These are phyloP conservation scores for Eurois occulta DNA, from an alignment of 2,888 invertebrate genomes.

Conservation along the genomic window DNA sequence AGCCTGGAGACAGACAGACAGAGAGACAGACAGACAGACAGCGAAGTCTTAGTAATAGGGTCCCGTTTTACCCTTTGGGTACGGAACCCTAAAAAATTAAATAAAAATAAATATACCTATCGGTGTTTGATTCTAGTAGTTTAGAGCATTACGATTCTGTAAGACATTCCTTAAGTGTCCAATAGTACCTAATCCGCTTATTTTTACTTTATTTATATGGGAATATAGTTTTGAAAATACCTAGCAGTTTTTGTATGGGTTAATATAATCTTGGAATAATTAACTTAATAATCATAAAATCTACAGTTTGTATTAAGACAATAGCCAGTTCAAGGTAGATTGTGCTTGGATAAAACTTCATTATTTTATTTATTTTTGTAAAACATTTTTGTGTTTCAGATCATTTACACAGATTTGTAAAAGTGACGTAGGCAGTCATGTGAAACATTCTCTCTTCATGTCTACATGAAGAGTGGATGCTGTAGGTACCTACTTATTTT, in stretches of 20 bases:
- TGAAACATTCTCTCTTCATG: background rate
- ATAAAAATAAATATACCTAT: too few relatives aligned
- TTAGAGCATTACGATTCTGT: background rate
- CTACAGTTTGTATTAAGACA: conserved; percentile 14
- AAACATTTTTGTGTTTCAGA: background rate
- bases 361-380: background rate
- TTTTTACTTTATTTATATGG: conserved; percentile 1
- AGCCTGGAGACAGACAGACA: too few relatives aligned
- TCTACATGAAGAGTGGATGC: background rate
- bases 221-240: background rate
- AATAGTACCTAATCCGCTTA: background rate
- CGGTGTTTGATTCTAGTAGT: background rate
- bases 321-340: conserved; percentile 37
- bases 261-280: conserved; percentile 5
- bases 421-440: background rate
- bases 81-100: too few relatives aligned
- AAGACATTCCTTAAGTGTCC: background rate
- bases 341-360: conserved; percentile 7
- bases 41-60: too few relatives aligned
- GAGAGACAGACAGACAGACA: too few relatives aligned
- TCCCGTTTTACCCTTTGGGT: too few relatives aligned
- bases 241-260: background rate
- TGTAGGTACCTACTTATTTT: background rate
- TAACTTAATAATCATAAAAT: conserved; percentile 19
- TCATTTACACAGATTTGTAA: background rate